These are phyloP conservation scores for Todiramphus saurophagus DNA, from an alignment of 2,113 vertebrate genomes.

Conservation along the genomic window DNA sequence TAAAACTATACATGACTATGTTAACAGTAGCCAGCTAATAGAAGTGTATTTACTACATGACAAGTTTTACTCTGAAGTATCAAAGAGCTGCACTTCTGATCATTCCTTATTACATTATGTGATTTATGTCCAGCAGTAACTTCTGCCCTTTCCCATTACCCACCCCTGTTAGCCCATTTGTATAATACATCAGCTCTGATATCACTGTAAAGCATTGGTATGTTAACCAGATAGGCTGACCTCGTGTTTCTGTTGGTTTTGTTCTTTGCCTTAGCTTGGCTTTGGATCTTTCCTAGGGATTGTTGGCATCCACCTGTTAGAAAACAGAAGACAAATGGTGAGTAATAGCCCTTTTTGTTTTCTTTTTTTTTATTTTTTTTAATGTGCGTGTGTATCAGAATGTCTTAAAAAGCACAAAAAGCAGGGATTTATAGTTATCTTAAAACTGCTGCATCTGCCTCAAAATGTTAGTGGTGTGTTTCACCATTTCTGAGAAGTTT, in stretches of 20 bases:
- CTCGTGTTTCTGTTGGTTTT: constrained; percentile 37
- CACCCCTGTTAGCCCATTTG: not conserved
- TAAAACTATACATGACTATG: not conserved
- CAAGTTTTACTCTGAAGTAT: not conserved
- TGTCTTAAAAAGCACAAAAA: not conserved
- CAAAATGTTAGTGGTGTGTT: not conserved
- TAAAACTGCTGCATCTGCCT: not conserved
- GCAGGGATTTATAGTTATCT: not conserved
- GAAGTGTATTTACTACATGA: rapidly evolving
- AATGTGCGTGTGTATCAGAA: rapidly evolving
- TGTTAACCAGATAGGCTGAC: not conserved
- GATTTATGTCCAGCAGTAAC: not conserved
- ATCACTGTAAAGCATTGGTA: not conserved
- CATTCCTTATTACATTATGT: not conserved
- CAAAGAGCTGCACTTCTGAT: not conserved
- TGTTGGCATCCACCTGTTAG: constrained; percentile 88
- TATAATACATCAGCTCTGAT: not conserved
- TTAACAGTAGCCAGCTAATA: not conserved
- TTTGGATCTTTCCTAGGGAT: constrained; percentile 93
- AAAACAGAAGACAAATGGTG: constrained; percentile 95
- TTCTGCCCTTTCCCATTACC: not conserved
- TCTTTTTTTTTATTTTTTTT: too few relatives aligned
- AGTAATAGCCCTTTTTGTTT: constrained; percentile 47
- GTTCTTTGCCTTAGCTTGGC: constrained; percentile 83
- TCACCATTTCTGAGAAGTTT: not conserved